Conservation (phyloP, 2,113 vertebrate species). For the Marmota monax region DNA sequence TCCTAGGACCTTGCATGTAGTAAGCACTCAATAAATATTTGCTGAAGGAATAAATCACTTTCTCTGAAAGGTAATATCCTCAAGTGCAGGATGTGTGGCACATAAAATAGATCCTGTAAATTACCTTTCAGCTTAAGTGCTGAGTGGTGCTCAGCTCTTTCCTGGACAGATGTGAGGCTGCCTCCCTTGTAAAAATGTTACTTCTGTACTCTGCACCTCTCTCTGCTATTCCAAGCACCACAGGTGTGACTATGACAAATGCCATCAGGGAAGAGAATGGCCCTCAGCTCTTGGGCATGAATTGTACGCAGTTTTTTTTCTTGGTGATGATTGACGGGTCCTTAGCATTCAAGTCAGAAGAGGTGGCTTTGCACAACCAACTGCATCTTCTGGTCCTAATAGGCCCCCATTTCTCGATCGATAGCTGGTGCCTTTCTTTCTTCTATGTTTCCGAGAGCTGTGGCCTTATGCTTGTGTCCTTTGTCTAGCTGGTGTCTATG, state of each 20-base stretch:
- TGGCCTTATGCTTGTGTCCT: neutral
- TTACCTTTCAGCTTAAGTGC: neutral
- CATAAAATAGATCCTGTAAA: conserved; percentile 2
- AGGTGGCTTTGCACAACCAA: neutral
- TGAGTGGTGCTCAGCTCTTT: neutral
- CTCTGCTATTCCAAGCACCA: conserved; percentile 9
- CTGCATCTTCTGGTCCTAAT: neutral
- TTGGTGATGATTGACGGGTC: neutral
- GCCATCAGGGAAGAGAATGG: neutral
- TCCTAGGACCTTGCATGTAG: neutral
- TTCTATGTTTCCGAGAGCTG: neutral
- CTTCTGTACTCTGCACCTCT: neutral
- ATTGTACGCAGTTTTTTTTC: too few species aligned
- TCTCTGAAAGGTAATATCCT: conserved; percentile 27
- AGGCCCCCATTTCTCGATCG: neutral
- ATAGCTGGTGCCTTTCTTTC: neutral
- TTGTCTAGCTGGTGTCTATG: neutral
- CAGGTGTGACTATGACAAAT: neutral
- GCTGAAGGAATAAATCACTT: conserved; percentile 43
- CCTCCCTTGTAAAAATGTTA: neutral
- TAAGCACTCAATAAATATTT: conserved; percentile 57
- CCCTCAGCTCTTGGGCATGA: neutral
- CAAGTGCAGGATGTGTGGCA: neutral
- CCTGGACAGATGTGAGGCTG: neutral
- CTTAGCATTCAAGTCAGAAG: neutral